phyloP scores from a whole-genome alignment of 37 sponge, comb jelly and placozoan species.

The Chondrilla cf. caribensis region DNA sequence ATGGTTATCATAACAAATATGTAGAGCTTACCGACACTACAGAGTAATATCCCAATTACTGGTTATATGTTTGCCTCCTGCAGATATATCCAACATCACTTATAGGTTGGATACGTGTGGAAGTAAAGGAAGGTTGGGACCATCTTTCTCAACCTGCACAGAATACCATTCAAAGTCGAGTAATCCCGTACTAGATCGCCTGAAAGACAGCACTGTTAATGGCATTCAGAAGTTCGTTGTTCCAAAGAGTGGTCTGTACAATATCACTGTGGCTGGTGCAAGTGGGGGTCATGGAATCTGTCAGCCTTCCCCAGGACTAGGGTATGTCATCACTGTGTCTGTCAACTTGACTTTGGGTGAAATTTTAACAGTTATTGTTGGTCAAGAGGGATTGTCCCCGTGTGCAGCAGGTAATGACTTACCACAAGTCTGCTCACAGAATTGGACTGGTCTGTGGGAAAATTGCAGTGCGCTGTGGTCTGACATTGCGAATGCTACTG shows the following conservation, averaged over 20 bases:
- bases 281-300: constrained; percentile 55
- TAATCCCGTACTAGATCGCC: not conserved
- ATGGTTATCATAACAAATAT: too few relatives aligned
- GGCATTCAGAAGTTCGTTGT: constrained; percentile 49
- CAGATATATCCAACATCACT: not conserved
- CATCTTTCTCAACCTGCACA: constrained; percentile 1
- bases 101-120: constrained; percentile 26
- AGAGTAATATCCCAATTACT: too few relatives aligned
- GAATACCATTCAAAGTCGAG: not conserved
- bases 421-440: too few relatives aligned
- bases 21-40: too few relatives aligned
- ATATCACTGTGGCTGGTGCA: constrained; percentile 66
- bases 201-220: not conserved
- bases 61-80: not conserved
- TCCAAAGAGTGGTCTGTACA: constrained; percentile 53
- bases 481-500: not conserved
- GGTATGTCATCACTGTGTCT: constrained; percentile 16
- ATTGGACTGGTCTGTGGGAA: too few relatives aligned
- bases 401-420: not conserved
- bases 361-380: not conserved
- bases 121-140: constrained; percentile 18
- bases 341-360: not conserved
- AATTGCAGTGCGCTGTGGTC: too few relatives aligned
- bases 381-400: not conserved
- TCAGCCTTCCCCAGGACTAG: constrained; percentile 10